phyloP scores from a whole-genome alignment of 2,888 invertebrate genomes.

The Drosophila phalerata region DNA sequence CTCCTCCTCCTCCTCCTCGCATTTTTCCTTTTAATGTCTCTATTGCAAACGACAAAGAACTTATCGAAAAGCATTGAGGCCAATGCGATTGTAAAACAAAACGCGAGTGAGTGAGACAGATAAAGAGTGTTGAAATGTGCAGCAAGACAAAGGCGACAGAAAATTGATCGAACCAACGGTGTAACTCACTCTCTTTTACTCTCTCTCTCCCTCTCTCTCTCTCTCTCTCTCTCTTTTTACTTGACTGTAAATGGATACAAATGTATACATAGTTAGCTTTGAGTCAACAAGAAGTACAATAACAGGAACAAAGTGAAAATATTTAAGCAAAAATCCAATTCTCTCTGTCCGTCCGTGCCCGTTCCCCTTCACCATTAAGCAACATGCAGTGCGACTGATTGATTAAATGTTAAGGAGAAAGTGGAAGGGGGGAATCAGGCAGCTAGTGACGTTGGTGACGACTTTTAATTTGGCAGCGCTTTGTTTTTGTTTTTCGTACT shows the following conservation, averaged over 20 bases:
- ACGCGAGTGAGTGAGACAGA: neutral
- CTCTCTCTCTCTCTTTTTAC: neutral
- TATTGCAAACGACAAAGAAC: conserved; percentile 23
- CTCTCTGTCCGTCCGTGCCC: neutral
- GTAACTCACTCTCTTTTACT: conserved; percentile 16
- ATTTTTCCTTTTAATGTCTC: neutral
- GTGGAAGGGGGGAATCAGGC: conserved; percentile 1
- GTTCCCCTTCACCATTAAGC: neutral
- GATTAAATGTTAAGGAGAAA: conserved; percentile 44
- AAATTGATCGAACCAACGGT: conserved; percentile 43
- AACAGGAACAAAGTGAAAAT: conserved; percentile 55
- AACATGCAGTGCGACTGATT: conserved; percentile 52
- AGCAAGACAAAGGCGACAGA: conserved; percentile 28
- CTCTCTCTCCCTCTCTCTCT: too few species aligned
- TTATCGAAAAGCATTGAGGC: conserved; percentile 19
- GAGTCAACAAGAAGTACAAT: conserved; percentile 19
- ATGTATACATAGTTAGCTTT: conserved; percentile 42
- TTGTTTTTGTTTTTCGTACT: conserved; percentile 50
- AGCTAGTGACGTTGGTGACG: conserved; percentile 71
- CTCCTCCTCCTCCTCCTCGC: conserved; percentile 4
- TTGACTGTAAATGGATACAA: conserved; percentile 44
- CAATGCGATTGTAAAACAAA: conserved; percentile 40
- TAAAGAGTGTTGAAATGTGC: neutral
- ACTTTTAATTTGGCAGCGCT: conserved; percentile 59
- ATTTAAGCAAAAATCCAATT: conserved; percentile 58